Evolutionary conservation across 1,140 invertebrate genomes (phyloP), one percentile per base, ranked within the genome.

Genomic region (Drosophila kanapiae): DNA sequence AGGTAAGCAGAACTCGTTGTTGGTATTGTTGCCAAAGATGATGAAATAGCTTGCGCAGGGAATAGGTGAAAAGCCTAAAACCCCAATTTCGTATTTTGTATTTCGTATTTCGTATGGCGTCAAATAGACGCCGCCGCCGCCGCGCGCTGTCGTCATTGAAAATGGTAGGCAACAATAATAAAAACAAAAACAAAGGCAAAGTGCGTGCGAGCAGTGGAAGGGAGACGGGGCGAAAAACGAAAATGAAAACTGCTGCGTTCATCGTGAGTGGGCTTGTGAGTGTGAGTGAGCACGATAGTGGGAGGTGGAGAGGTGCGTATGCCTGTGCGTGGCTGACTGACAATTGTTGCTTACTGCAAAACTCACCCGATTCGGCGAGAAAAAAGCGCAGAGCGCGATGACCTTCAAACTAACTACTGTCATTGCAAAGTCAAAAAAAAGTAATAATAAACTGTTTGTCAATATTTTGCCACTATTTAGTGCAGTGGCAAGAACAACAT

Each of bases 171-270:
- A 61, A 60, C 38, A 57, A 29, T 37, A 68, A 64, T 13, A 61
- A 48, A 33, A 49, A 38, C 31, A 38, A 67, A 29, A 16, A 37
- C 29, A 40, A 16, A 49, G 23, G 3, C 47, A 53, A 37, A 75
- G 48, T 62, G 69, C 57, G 71, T 51, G 23, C 23, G 48, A 51
- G 53, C 18, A n/a, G 68, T 37, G 31, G 43, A 14, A 61, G 51
- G 13, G 59, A 58, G 43, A 42, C 4, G 49, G 53, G 33, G 23
- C 31, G 31, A 11, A 59, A 78, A 78, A 78, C 49, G 70, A 83
- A 85, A 81, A 86, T 63, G 82, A 87, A 86, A 87, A 70, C 64
- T 82, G 83, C 83, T 87, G 64, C 49, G 83, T 82, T 87, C 83
- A 87, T 77, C 40, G 61, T 80, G 83, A 82, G 72, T 63, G 53